Evolutionary conservation across 1,140 invertebrate genomes (phyloP).

Genomic region (Calephelis virginiensis): DNA sequence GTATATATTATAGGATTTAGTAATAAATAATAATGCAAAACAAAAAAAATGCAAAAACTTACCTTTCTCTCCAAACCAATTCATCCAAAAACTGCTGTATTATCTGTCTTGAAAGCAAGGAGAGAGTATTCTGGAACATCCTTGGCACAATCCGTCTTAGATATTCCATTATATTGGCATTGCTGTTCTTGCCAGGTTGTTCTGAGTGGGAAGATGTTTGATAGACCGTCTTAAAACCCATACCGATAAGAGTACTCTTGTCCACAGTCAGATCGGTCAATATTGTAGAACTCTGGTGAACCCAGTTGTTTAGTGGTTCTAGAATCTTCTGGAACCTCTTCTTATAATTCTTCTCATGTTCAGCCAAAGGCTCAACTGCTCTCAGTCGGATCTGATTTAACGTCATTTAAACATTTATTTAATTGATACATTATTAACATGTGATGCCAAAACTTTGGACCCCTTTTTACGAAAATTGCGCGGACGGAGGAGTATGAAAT

Average conservation of each 20-base stretch:
- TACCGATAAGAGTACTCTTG: slow-evolving; percentile 84
- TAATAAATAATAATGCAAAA: not conserved
- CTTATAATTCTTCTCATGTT: slow-evolving; percentile 87
- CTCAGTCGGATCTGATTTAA: slow-evolving; percentile 82
- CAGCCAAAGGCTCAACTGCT: slow-evolving; percentile 88
- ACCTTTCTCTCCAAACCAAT: slow-evolving; percentile 85
- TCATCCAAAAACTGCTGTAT: slow-evolving; percentile 95
- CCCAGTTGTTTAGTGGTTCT: slow-evolving; percentile 87
- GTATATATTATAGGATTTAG: too few species aligned
- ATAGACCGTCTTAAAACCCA: slow-evolving; percentile 87
- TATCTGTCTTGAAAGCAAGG: slow-evolving; percentile 88
- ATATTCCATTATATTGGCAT: slow-evolving; percentile 92
- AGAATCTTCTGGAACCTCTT: slow-evolving; percentile 88
- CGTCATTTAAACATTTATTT: slow-evolving; percentile 2
- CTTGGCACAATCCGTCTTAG: slow-evolving; percentile 89
- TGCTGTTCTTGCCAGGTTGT: slow-evolving; percentile 80
- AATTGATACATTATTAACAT: too few species aligned
- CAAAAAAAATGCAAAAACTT: slow-evolving; percentile 15
- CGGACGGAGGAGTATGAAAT: too few species aligned
- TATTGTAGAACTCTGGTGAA: slow-evolving; percentile 87
- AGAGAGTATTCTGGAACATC: slow-evolving; percentile 94
- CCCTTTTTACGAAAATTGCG: too few species aligned
- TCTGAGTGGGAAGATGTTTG: slow-evolving; percentile 83
- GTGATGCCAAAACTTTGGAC: too few species aligned
- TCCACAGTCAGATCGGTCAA: slow-evolving; percentile 91